Percentiles rank a stretch among this genome's conserved stretches.
Conservation (phyloP, 2,888 invertebrate genomes). For the Parnassius mnemosyne region DNA sequence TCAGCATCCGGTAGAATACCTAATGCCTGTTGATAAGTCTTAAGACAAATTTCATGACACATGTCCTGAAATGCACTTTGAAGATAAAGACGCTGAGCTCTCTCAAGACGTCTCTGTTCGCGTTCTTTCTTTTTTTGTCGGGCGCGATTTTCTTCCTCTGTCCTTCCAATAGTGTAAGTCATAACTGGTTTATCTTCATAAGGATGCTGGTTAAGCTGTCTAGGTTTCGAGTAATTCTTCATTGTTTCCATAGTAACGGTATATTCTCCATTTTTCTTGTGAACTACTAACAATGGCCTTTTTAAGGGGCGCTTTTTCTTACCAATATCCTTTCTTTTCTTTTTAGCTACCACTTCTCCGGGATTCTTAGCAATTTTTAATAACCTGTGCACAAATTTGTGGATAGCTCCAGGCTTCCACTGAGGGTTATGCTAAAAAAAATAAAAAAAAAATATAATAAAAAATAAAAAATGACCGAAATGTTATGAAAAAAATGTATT, state of each 20-base stretch:
- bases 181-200: conserved; percentile 68
- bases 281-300: conserved; percentile 62
- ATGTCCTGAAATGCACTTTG: conserved; percentile 67
- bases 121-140: conserved; percentile 61
- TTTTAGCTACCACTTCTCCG: conserved; percentile 53
- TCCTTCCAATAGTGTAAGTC: conserved; percentile 67
- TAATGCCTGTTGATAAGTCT: conserved; percentile 71
- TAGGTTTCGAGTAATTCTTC: conserved; percentile 56
- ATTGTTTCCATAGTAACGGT: conserved; percentile 72
- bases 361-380: conserved; percentile 65
- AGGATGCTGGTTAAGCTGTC: conserved; percentile 62
- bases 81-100: conserved; percentile 63
- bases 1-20: conserved; percentile 62
- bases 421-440: conserved; percentile 65
- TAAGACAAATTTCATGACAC: conserved; percentile 69
- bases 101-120: conserved; percentile 58
- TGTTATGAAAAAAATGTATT: too few relatives aligned
- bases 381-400: conserved; percentile 62
- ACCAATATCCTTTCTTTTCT: conserved; percentile 51
- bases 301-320: conserved; percentile 55
- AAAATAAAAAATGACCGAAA: conserved; percentile 26
- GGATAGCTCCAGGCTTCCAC: conserved; percentile 72
- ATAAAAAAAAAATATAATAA: conserved; percentile 41
- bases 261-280: conserved; percentile 69
- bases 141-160: conserved; percentile 65